Evolutionary conservation across 1,140 invertebrate genomes (phyloP).

Genomic region (Drosophila bipectinata): DNA sequence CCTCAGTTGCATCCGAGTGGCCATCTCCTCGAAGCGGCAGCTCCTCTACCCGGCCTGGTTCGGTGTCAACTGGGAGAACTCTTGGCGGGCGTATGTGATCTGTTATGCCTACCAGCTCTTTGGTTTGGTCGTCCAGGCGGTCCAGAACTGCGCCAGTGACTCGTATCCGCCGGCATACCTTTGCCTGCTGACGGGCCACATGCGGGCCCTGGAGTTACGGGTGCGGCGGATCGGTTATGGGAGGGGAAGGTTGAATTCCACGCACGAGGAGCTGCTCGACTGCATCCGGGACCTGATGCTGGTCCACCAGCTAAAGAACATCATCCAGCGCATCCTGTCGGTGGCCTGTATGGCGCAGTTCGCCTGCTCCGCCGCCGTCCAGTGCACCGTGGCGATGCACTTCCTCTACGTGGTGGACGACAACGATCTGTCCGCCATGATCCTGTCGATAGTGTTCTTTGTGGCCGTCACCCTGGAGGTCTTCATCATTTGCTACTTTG

Average conservation of each 20-base stretch:
- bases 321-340: slow-evolving; percentile 66
- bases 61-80: slow-evolving; percentile 56
- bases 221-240: slow-evolving; percentile 55
- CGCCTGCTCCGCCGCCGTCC: slow-evolving; percentile 64
- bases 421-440: slow-evolving; percentile 58
- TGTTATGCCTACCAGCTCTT: slow-evolving; percentile 65
- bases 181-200: slow-evolving; percentile 65
- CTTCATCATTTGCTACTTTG: slow-evolving; percentile 73
- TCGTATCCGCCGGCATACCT: slow-evolving; percentile 76
- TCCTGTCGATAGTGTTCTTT: slow-evolving; percentile 71
- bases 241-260: rapidly evolving
- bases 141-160: slow-evolving; percentile 73
- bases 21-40: slow-evolving; percentile 31
- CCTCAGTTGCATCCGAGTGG: slow-evolving; percentile 58
- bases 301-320: slow-evolving; percentile 52
- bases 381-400: slow-evolving; percentile 71
- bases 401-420: slow-evolving; percentile 65
- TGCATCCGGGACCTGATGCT: slow-evolving; percentile 61
- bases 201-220: slow-evolving; percentile 64
- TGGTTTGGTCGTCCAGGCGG: slow-evolving; percentile 58
- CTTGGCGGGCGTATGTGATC: slow-evolving; percentile 21
- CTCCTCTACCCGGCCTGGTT: slow-evolving; percentile 76
- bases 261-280: slow-evolving; percentile 30
- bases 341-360: slow-evolving; percentile 68
- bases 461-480: slow-evolving; percentile 69